Conservation (phyloP, 2,113 vertebrate genomes). For the Ondatra zibethicus region DNA sequence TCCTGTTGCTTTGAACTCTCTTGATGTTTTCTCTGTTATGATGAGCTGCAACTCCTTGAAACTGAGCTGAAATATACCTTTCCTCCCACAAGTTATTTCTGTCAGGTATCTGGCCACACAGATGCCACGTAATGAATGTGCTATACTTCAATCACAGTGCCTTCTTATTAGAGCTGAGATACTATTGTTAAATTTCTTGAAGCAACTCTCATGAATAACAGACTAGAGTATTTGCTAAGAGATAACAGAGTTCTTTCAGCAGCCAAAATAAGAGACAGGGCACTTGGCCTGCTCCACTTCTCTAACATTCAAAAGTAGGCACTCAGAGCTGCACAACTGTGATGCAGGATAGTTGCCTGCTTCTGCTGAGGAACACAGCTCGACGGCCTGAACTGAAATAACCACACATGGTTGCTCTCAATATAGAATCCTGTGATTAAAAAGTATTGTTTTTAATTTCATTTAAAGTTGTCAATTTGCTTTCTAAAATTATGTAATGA, state of each 20-base stretch:
- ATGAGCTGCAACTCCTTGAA: background rate
- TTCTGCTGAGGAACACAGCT: background rate
- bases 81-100: background rate
- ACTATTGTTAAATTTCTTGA: background rate
- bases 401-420: background rate
- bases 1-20: background rate
- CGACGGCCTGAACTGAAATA: background rate
- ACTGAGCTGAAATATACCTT: background rate
- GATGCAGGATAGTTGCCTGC: background rate
- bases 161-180: background rate
- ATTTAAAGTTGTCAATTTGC: background rate
- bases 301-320: background rate
- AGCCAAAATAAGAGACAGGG: background rate
- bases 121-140: background rate
- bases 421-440: background rate
- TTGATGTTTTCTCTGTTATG: background rate
- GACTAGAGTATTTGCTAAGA: background rate
- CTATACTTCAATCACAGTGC: background rate
- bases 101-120: background rate
- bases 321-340: background rate
- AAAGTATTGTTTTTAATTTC: background rate
- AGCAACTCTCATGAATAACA: background rate
- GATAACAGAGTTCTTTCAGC: background rate
- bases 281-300: background rate
- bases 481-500: background rate